These are phyloP conservation scores for Mionectes olivaceus DNA, from an alignment of 2,797 vertebrate genomes.

Conservation along the genomic window DNA sequence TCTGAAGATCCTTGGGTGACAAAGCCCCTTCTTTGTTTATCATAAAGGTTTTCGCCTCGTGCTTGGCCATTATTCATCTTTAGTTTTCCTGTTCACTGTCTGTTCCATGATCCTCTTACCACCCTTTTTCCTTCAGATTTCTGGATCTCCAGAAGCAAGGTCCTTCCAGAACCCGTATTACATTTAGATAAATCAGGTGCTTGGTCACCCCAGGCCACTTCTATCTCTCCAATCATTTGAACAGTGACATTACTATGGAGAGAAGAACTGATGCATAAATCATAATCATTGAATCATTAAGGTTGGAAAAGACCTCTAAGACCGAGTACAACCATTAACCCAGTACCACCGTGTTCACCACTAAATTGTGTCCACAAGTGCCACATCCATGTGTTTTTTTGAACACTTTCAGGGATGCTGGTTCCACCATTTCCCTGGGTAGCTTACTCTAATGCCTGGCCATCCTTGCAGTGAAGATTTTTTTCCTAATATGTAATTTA, in stretches of 20 bases:
- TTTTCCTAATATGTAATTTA: background rate
- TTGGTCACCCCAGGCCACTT: background rate
- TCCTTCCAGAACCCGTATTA: background rate
- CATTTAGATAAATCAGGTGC: background rate
- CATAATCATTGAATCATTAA: background rate
- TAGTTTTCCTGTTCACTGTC: background rate
- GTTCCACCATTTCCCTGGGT: background rate
- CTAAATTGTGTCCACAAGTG: background rate
- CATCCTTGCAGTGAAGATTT: background rate
- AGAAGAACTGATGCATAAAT: background rate
- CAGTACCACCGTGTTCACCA: background rate
- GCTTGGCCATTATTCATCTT: background rate
- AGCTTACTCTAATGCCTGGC: background rate
- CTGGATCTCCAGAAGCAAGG: background rate
- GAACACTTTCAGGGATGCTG: background rate
- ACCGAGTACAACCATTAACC: rapidly evolving
- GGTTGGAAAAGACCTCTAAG: background rate
- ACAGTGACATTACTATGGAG: background rate
- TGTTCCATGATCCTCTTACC: background rate
- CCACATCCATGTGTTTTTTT: rapidly evolving
- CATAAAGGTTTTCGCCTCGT: background rate
- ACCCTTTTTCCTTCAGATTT: background rate
- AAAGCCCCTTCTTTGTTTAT: background rate
- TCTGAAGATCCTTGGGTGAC: background rate
- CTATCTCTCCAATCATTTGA: background rate